Percentiles rank a stretch among this genome's conserved stretches.
Evolutionary conservation across 2,888 invertebrate species (phyloP).

Genomic region (Rambutsinella grinnellia): DNA sequence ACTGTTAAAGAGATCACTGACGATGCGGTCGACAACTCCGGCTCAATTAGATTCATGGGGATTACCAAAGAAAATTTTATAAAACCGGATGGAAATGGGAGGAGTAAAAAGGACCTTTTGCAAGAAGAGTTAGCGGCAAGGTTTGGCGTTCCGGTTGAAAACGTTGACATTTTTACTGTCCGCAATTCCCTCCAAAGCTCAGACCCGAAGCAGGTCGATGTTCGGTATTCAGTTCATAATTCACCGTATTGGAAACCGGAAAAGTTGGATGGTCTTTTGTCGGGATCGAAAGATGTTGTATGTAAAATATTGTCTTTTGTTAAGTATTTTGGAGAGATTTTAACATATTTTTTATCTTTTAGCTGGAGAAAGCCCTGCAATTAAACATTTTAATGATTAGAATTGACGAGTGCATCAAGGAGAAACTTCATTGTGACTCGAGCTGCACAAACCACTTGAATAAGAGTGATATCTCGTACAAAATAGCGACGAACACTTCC

Average conservation of each 20-base stretch:
- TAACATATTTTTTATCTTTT: background rate
- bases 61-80: slow-evolving; percentile 90
- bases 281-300: slow-evolving; percentile 75
- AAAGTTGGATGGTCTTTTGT: slow-evolving; percentile 87
- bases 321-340: background rate
- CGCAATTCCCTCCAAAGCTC: slow-evolving; percentile 76
- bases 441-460: slow-evolving; percentile 87
- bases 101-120: slow-evolving; percentile 82
- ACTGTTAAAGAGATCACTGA: slow-evolving; percentile 89
- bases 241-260: slow-evolving; percentile 93
- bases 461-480: slow-evolving; percentile 80
- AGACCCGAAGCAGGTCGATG: slow-evolving; percentile 76
- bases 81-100: no score
- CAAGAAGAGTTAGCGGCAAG: slow-evolving; percentile 77
- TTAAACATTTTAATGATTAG: slow-evolving; percentile 87
- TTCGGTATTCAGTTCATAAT: slow-evolving; percentile 92
- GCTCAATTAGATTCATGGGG: slow-evolving; percentile 87
- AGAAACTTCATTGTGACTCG: slow-evolving; percentile 76
- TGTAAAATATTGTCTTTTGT: no score
- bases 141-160: slow-evolving; percentile 82
- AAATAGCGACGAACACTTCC: slow-evolving; percentile 92
- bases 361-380: slow-evolving; percentile 78
- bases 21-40: slow-evolving; percentile 92
- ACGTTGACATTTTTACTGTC: slow-evolving; percentile 95
- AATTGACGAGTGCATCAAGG: slow-evolving; percentile 90